Evolutionary conservation across 2,888 invertebrate species (phyloP).

Genomic region (Bugulina stolonifera): DNA sequence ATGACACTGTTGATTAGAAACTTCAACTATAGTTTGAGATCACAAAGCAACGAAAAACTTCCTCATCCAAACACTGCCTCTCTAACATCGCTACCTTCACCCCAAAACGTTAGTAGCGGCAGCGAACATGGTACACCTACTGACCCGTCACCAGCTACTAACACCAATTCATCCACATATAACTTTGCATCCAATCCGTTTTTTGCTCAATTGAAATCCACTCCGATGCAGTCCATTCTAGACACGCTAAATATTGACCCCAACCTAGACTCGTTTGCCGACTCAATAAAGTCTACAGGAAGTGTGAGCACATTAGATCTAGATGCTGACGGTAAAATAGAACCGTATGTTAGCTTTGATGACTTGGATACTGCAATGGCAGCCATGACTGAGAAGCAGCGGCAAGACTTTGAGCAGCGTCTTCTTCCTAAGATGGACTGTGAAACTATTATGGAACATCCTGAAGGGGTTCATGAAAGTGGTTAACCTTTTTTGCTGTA

Average conservation of each 20-base stretch:
- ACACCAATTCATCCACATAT: neutral
- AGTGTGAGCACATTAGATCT: constrained; percentile 48
- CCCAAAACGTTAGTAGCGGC: neutral
- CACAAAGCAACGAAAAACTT: constrained; percentile 53
- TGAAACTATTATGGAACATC: constrained; percentile 21
- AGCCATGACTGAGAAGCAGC: constrained; percentile 42
- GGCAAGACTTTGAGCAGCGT: constrained; percentile 36
- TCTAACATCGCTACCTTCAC: neutral
- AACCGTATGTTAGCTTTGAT: constrained; percentile 77
- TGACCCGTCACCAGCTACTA: neutral
- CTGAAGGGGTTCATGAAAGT: too few relatives aligned
- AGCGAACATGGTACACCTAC: neutral
- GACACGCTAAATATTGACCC: neutral
- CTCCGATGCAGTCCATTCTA: neutral
- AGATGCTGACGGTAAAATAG: constrained; percentile 66
- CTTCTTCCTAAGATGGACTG: constrained; percentile 19
- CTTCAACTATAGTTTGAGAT: constrained; percentile 69
- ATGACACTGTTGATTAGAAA: constrained; percentile 79
- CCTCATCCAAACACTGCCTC: neutral
- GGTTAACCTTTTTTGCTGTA: too few relatives aligned
- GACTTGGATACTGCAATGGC: constrained; percentile 57
- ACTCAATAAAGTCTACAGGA: neutral
- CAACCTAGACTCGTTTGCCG: neutral
- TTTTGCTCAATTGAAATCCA: neutral
- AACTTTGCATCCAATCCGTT: neutral